phyloP scores from a whole-genome alignment of 2,113 vertebrate species.

The Passerina amoena region DNA sequence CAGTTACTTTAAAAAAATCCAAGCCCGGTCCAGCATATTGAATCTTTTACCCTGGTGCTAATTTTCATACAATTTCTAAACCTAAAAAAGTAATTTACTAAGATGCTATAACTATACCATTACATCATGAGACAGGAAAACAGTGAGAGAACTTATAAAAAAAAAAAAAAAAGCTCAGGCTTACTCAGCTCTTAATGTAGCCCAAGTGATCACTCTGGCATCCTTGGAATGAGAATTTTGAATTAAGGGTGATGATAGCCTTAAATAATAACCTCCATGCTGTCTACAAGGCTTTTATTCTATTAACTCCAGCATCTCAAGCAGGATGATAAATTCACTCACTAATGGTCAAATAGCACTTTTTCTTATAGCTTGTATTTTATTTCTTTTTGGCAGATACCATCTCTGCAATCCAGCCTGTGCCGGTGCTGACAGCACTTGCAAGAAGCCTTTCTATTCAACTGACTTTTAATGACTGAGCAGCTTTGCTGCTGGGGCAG shows the following conservation, averaged over 20 bases:
- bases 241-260: constrained; percentile 47
- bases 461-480: background rate
- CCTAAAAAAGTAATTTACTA: background rate
- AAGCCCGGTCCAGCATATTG: background rate
- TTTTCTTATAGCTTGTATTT: background rate
- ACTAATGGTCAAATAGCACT: background rate
- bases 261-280: constrained; percentile 16
- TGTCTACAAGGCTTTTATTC: constrained; percentile 30
- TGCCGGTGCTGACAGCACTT: background rate
- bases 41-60: background rate
- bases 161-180: background rate
- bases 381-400: background rate
- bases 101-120: background rate
- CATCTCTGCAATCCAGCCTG: background rate
- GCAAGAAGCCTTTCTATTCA: background rate
- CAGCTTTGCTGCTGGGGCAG: background rate
- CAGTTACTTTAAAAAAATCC: background rate
- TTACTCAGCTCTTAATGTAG: constrained; percentile 24
- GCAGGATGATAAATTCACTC: constrained; percentile 39
- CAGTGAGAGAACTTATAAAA: background rate
- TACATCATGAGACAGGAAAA: background rate
- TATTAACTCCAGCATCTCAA: constrained; percentile 6
- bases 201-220: constrained; percentile 14
- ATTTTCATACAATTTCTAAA: background rate
- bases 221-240: constrained; percentile 39